Percentiles rank a stretch among this genome's conserved stretches.
phyloP scores from a whole-genome alignment of 2,888 invertebrate species.

The Pammene fasciana region DNA sequence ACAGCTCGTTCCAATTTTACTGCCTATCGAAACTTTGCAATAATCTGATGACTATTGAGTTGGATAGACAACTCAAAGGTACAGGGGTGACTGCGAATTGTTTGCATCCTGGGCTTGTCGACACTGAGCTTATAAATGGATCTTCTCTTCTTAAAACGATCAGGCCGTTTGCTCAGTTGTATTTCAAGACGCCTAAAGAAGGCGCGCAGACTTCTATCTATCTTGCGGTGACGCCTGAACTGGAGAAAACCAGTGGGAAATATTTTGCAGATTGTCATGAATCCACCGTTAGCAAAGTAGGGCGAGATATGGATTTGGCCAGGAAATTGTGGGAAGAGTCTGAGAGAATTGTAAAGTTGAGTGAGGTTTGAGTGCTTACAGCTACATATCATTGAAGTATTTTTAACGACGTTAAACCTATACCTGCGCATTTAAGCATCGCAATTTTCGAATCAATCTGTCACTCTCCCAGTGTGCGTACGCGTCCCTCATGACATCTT shows the following conservation, averaged over 20 bases:
- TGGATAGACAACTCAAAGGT: slow-evolving; percentile 86
- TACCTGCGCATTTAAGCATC: too few species aligned
- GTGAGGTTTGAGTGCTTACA: neutral
- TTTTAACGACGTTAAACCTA: too few species aligned
- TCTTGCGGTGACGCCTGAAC: slow-evolving; percentile 62
- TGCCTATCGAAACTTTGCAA: slow-evolving; percentile 88
- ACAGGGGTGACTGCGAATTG: slow-evolving; percentile 89
- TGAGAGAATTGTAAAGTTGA: slow-evolving; percentile 62
- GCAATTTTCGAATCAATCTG: too few species aligned
- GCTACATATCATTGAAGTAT: too few species aligned
- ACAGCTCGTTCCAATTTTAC: slow-evolving; percentile 47
- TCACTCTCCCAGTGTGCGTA: too few species aligned
- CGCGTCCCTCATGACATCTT: too few species aligned
- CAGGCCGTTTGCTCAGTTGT: slow-evolving; percentile 14
- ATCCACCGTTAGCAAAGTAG: slow-evolving; percentile 62
- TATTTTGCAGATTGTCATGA: slow-evolving; percentile 80
- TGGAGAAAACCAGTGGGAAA: slow-evolving; percentile 79
- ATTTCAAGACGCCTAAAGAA: slow-evolving; percentile 37
- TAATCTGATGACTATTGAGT: slow-evolving; percentile 88
- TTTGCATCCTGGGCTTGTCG: slow-evolving; percentile 91
- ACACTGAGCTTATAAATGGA: slow-evolving; percentile 75
- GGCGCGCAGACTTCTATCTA: slow-evolving; percentile 69
- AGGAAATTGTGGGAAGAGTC: slow-evolving; percentile 68
- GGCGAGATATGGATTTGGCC: slow-evolving; percentile 68
- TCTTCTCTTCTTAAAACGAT: slow-evolving; percentile 1